A percentile compares a stretch with the other conserved stretches of the same genome.
Evolutionary conservation across 1,140 invertebrate genomes (phyloP).

Genomic region (Formica selysi): DNA sequence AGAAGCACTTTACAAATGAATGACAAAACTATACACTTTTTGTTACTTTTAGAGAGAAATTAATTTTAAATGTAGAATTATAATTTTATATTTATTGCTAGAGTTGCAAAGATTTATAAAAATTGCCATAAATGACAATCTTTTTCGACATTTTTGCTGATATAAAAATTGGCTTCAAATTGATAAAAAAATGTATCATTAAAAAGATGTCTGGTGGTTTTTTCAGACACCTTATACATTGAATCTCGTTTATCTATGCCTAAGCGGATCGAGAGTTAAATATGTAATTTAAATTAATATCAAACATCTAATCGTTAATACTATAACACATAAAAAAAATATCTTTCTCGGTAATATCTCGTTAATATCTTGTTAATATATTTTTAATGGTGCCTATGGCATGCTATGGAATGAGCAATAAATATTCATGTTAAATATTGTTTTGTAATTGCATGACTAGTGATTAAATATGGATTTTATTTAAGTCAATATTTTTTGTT

Average conservation of each 20-base stretch:
- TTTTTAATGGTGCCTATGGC: conserved; percentile 42
- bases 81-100: too few relatives aligned
- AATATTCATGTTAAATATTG: conserved; percentile 49
- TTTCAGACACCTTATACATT: not conserved
- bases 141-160: too few relatives aligned
- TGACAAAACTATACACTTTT: too few relatives aligned
- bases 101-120: too few relatives aligned
- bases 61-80: too few relatives aligned
- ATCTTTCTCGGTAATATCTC: not conserved
- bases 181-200: not conserved
- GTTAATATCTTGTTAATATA: conserved; percentile 34
- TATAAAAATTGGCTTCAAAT: too few relatives aligned
- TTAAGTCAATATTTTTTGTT: conserved; percentile 15
- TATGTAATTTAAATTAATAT: not conserved
- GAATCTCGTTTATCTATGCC: too few relatives aligned
- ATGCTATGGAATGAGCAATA: conserved; percentile 74
- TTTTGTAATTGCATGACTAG: conserved; percentile 70
- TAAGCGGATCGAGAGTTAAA: not conserved
- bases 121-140: too few relatives aligned
- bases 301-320: not conserved
- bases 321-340: conserved; percentile 10
- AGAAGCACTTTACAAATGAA: too few relatives aligned
- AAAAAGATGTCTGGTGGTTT: not conserved
- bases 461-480: conserved; percentile 46
- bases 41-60: too few relatives aligned